A percentile compares a stretch with the other conserved stretches of the same genome.
Conservation (phyloP, 2,797 vertebrate species). For the Liasis olivaceus region DNA sequence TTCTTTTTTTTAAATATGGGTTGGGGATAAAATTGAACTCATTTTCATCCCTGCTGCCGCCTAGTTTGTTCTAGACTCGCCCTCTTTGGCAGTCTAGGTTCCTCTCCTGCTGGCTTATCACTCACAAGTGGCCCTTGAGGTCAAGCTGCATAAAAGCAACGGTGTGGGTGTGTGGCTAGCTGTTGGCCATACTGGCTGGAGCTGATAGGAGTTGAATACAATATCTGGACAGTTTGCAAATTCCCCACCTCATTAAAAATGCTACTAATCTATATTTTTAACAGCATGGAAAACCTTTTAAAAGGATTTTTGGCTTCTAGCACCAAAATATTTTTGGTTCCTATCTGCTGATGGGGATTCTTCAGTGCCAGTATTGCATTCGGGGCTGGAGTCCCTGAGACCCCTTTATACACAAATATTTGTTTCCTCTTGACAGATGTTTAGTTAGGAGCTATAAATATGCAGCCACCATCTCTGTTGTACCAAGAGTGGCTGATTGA, state of each 20-base stretch:
- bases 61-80: neutral
- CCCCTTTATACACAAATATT: neutral
- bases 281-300: neutral
- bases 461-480: neutral
- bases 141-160: neutral
- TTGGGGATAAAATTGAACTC: neutral
- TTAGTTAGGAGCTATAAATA: neutral
- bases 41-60: neutral
- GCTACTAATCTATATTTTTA: neutral
- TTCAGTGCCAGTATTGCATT: neutral
- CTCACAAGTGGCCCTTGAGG: neutral
- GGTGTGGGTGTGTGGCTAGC: neutral
- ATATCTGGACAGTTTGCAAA: neutral
- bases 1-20: neutral
- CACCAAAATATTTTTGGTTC: neutral
- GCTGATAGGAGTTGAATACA: neutral
- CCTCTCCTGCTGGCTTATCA: neutral
- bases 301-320: neutral
- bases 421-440: neutral
- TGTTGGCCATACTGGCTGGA: neutral
- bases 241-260: neutral
- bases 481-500: slow-evolving; percentile 4
- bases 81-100: neutral
- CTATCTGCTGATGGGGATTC: neutral
- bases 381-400: too few relatives aligned